These are phyloP conservation scores for Hydropsyche tenuis DNA, from an alignment of 1,140 invertebrate species.

Conservation along the genomic window DNA sequence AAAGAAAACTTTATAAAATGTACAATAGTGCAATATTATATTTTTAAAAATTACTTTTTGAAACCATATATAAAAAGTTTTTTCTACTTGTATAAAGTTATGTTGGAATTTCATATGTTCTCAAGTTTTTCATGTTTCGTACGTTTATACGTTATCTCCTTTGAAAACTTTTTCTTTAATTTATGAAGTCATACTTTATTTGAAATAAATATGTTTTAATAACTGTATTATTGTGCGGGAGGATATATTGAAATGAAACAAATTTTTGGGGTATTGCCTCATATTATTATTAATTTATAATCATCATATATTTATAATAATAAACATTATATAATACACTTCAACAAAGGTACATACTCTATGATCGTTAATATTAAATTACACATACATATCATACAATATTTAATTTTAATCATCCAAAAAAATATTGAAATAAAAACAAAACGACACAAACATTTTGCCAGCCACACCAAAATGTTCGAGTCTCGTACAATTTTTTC, in stretches of 20 bases:
- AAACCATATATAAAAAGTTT: too few relatives aligned
- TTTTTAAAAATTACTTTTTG: too few relatives aligned
- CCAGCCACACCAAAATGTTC: conserved; percentile 49
- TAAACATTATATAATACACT: conserved; percentile 49
- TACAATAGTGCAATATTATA: too few relatives aligned
- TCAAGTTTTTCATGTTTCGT: too few relatives aligned
- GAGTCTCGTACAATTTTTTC: too few relatives aligned
- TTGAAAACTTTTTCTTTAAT: too few relatives aligned
- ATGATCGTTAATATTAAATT: conserved; percentile 30
- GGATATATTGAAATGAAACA: conserved; percentile 20
- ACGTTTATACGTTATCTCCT: too few relatives aligned
- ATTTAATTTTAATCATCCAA: conserved; percentile 6
- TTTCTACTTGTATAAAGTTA: too few relatives aligned
- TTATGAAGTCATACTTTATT: too few relatives aligned
- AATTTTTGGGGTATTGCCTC: conserved; percentile 48
- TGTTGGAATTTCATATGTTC: too few relatives aligned
- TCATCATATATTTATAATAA: conserved; percentile 37
- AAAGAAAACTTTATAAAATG: too few relatives aligned
- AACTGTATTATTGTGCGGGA: background rate
- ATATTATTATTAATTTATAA: conserved; percentile 45
- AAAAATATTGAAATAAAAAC: conserved; percentile 14
- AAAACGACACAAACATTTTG: conserved; percentile 38
- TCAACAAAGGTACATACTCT: conserved; percentile 44
- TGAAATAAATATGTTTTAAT: background rate
- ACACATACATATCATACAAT: conserved; percentile 28